Evolutionary conservation across 2,113 vertebrate species (phyloP).

Genomic region (Oceanodroma tethys): DNA sequence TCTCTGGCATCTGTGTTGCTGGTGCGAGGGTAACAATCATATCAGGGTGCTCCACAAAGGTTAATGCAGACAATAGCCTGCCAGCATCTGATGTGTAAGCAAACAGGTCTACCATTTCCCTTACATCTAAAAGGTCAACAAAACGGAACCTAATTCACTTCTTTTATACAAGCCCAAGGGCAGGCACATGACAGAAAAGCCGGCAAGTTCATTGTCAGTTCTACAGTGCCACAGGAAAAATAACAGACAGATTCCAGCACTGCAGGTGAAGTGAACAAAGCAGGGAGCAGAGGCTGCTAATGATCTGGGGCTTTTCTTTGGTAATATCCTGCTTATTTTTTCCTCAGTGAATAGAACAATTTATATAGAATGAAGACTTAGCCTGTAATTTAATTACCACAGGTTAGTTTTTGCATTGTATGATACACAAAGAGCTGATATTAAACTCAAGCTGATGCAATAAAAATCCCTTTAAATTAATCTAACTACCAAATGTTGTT

Average conservation of each 20-base stretch:
- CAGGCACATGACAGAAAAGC: background rate
- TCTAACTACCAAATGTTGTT: background rate
- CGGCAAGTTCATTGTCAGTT: background rate
- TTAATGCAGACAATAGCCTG: slow-evolving; percentile 18
- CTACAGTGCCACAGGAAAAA: background rate
- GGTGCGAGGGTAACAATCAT: background rate
- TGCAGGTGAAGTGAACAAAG: background rate
- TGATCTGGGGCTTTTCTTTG: background rate
- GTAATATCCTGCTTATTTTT: background rate
- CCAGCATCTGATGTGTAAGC: background rate
- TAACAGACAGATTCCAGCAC: background rate
- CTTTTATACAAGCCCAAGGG: background rate
- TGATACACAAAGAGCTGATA: background rate
- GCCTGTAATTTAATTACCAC: slow-evolving; percentile 15
- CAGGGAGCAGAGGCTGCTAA: background rate
- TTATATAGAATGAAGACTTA: background rate
- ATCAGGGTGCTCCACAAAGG: slow-evolving; percentile 17
- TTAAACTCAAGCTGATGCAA: slow-evolving; percentile 21
- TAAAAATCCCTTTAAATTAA: slow-evolving; percentile 22
- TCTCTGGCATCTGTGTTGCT: background rate
- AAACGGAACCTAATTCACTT: background rate
- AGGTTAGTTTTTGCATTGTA: slow-evolving; percentile 12
- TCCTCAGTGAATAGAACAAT: background rate
- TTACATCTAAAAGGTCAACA: slow-evolving; percentile 30
- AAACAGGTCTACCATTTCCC: background rate